Evolutionary conservation across 1,140 invertebrate species (phyloP), one percentile per base, ranked within the genome.

Genomic region (Polypedilum vanderplanki): DNA sequence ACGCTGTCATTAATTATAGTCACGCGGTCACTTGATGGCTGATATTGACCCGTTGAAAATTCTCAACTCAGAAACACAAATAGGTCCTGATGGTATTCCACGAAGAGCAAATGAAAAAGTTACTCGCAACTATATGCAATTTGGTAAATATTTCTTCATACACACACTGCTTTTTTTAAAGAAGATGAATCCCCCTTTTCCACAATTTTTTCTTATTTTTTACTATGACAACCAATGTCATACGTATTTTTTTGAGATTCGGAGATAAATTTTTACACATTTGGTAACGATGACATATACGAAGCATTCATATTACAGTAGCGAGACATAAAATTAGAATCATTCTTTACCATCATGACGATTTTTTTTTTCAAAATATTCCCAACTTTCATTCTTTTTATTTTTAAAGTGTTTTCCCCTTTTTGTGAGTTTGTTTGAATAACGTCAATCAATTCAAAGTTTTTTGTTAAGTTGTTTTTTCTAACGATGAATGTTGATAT

Each of bases 21-120:
- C 94, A 83, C 91, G 95, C 84, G 97, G 97, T 83, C 97, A 98
- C 87, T 90, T 96, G 85, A 92, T 95, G 80, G 93, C 97, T 79
- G 92, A 95, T 84, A 85, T 97, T 86, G 96, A 98, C 88, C 97
- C 97, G 78, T 87, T 98, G 81, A 90, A 90, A 86, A 93, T 94
- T 85, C 76, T 81, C 77, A 80, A 80, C 40, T 79, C 78, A 77
- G 81, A 82, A 80, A 81, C 79, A 77, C 79, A 78, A 77, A 78
- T 80, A 77, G 79, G 79, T 78, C 81, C 81, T 77, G 81, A 82
- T 81, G 81, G 81, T 85, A 84, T 86, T 86, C 84, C 86, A 85
- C 80, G 87, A 87, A 82, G 83, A 82, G 82, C 85, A 78, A 81
- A 83, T 78, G 80, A 83, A 79, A 79, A 80, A 80, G 81, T 83